Evolutionary conservation across 2,888 invertebrate genomes (phyloP), one percentile per base, ranked within the genome.

Genomic region (Petrolisthes cinctipes): DNA sequence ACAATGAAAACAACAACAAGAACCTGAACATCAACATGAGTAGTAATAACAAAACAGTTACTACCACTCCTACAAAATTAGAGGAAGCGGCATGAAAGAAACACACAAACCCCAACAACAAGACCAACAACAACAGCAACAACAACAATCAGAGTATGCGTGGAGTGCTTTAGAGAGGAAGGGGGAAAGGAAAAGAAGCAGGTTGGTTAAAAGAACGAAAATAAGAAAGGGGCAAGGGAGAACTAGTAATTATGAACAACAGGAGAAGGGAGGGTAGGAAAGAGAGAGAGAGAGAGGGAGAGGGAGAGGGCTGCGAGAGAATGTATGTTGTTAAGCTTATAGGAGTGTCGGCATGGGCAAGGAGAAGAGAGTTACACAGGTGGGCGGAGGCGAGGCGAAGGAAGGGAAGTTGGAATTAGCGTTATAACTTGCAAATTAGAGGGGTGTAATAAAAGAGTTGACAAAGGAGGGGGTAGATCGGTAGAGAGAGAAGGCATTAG

Each of bases 271-370:
- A 53, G 14, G 56, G 68, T n/a, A 11, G 20, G n/a, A 71, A 66
- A 37, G 51, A 14, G 68, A 53, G 82, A 51, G 68, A 66, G 66
- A 11, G 53, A 82, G 82, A 68, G 82, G 79, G 20, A 17, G 54
- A 79, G 53, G 79, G 20, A 20, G n/a, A 79, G 79, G 79, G 17
- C 20, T n/a, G 20, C 14, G 53, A 79, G 79, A 73, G 51, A 82
- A 73, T 61, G 76, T 37, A 66, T 61, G 83, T 61, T 76, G 66
- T 76, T 78, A 78, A 84, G 66, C 57, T 75, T 83, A 83, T 83
- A 75, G 83, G 57, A 83, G 83, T 83, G 83, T 83, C 83, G 83
- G 83, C 83, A 61, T 78, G 84, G 78, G 84, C 57, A 66, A 81
- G 61, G 6, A 51, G 66, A 20, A 80, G 80, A 80, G 84, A 84